Base-by-base conservation (phyloP, 2,797 vertebrate species). In the Leptoclinus maculatus region DNA sequence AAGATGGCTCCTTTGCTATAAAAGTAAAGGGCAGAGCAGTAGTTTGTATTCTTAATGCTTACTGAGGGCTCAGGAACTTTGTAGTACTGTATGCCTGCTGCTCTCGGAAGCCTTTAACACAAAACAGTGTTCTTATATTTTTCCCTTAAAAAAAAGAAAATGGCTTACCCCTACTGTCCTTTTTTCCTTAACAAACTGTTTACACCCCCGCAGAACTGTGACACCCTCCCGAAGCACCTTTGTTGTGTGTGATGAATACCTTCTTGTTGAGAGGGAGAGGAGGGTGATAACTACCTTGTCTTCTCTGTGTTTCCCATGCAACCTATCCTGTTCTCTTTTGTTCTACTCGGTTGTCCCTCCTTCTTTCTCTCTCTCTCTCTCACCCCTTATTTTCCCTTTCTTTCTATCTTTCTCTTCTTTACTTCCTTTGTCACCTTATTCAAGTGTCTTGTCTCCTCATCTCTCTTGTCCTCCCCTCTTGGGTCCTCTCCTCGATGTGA, bases 51-150 rank as follows among this genome's bases (percentile, higher is more conserved):
- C 87, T 87, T 87, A 82, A 84, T 80, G 87, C 89, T 90, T 84
- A 74, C 88, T 87, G 94, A 93, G 94, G 94, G 94, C 94, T 95
- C 93, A 93, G 92, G 92, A 94, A 93, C 93, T 86, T 92, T 89
- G 86, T 93, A 88, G 87, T 92, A 91, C 84, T 89, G 70, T 91
- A 84, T 86, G 83, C 92, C 89, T 83, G 84, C 89, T 86, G 93
- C 93, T 93, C 92, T 91, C 78, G 10, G 90, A 92, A 94, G 91
- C 90, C 91, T 94, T 91, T 90, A 89, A 94, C 87, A 84, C 88
- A 88, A 74, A 89, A 92, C 83, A 74, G 65, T 88, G 85, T 92
- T 93, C 84, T 88, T 90, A 74, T 76, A 83, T 71, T 73, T 47
- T 72, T 63, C 78, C 81, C 79, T 90, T 81, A 83, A 85, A 86